Evolutionary conservation across 1,140 invertebrate genomes (phyloP).

Genomic region (Brachionus rotundiformis): DNA sequence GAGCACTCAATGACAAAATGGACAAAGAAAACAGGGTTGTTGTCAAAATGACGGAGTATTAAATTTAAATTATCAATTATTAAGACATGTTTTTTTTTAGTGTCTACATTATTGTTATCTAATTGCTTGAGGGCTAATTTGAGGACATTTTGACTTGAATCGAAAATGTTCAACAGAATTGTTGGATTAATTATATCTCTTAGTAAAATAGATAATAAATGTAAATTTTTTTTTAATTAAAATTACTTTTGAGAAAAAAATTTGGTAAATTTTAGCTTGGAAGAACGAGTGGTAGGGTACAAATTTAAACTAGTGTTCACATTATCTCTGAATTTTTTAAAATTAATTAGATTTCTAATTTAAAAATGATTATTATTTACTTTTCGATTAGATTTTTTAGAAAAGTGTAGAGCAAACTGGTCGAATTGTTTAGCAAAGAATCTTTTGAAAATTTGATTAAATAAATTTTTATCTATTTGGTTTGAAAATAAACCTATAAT

Average conservation of each 20-base stretch:
- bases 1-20: slow-evolving; percentile 28
- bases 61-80: slow-evolving; percentile 31
- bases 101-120: not conserved
- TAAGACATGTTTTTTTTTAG: slow-evolving; percentile 31
- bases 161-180: not conserved
- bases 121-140: not conserved
- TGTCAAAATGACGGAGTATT: not conserved
- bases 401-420: slow-evolving; percentile 3
- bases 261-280: not conserved
- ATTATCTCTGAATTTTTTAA: not conserved
- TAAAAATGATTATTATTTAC: not conserved
- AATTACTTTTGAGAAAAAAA: not conserved
- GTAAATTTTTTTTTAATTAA: not conserved
- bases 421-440: not conserved
- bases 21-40: slow-evolving; percentile 1
- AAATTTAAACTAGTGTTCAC: slow-evolving; percentile 17
- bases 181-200: not conserved
- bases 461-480: not conserved
- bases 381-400: slow-evolving; percentile 11
- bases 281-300: not conserved
- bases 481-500: not conserved
- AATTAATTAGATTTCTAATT: not conserved
- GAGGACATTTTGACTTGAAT: not conserved
- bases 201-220: not conserved
- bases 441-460: not conserved